Percentiles rank a stretch among this genome's conserved stretches.
These are phyloP conservation scores for Clusia tigrina DNA, from an alignment of 2,888 invertebrate species.

Conservation along the genomic window DNA sequence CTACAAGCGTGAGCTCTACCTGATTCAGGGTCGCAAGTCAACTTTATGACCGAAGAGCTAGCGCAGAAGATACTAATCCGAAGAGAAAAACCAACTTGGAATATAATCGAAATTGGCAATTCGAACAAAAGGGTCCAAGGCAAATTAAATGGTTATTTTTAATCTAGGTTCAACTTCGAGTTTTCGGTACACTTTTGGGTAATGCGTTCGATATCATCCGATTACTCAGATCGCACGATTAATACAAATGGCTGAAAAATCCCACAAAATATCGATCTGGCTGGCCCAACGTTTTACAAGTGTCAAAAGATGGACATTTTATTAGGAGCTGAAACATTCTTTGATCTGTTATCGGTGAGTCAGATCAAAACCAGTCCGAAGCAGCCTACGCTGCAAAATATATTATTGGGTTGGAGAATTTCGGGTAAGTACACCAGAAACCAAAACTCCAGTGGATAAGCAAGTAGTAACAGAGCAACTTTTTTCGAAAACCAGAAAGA, in stretches of 20 bases:
- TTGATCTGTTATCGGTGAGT: slow-evolving; percentile 23
- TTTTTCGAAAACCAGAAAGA: neutral
- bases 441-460: neutral
- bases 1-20: slow-evolving; percentile 4
- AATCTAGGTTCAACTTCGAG: neutral
- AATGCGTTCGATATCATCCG: slow-evolving; percentile 20
- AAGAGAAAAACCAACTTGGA: neutral
- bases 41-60: slow-evolving; percentile 21
- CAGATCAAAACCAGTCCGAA: slow-evolving; percentile 21
- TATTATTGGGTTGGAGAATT: slow-evolving; percentile 22
- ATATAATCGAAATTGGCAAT: neutral
- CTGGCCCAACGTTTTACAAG: slow-evolving; percentile 16
- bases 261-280: slow-evolving; percentile 20
- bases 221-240: slow-evolving; percentile 20
- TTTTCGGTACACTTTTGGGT: slow-evolving; percentile 15
- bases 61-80: slow-evolving; percentile 5
- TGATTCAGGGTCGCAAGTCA: slow-evolving; percentile 18
- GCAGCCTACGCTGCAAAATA: slow-evolving; percentile 23
- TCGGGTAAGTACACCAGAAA: slow-evolving; percentile 25
- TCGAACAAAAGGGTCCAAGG: neutral
- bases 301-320: slow-evolving; percentile 21
- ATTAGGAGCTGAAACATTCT: slow-evolving; percentile 27
- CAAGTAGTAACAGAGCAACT: neutral
- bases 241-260: slow-evolving; percentile 18
- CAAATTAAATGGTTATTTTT: neutral